phyloP scores from a whole-genome alignment of 1,140 invertebrate genomes.

The Caenorhabditis remanei region DNA sequence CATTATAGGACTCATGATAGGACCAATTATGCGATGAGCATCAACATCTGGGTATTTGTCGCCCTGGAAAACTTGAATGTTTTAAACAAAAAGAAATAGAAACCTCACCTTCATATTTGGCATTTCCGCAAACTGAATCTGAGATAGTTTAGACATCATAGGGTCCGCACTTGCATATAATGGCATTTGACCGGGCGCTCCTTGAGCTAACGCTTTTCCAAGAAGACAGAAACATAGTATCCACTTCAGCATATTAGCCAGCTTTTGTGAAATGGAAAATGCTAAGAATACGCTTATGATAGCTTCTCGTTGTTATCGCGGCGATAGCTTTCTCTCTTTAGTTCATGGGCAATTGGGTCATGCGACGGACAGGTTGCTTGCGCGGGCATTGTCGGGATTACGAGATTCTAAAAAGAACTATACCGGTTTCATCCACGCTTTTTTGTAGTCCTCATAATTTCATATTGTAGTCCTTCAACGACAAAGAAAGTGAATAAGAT shows the following conservation, averaged over 20 bases:
- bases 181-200: conserved; percentile 25
- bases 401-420: conserved; percentile 1
- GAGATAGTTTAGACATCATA: conserved; percentile 36
- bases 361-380: conserved; percentile 42
- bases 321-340: neutral
- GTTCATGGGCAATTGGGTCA: conserved; percentile 54
- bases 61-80: neutral
- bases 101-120: conserved; percentile 45
- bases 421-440: conserved; percentile 28
- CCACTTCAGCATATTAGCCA: neutral
- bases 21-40: conserved; percentile 50
- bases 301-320: conserved; percentile 24
- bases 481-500: neutral
- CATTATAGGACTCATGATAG: conserved; percentile 57
- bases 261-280: neutral
- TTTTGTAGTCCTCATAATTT: neutral
- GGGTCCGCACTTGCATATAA: conserved; percentile 48
- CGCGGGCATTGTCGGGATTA: conserved; percentile 38
- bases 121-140: conserved; percentile 8
- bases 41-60: conserved; percentile 56
- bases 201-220: neutral
- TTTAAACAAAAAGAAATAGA: neutral
- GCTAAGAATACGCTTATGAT: conserved; percentile 44
- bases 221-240: neutral
- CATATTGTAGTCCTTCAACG: neutral